phyloP scores from a whole-genome alignment of 2,888 invertebrate species.

The Gastrophysa polygoni region DNA sequence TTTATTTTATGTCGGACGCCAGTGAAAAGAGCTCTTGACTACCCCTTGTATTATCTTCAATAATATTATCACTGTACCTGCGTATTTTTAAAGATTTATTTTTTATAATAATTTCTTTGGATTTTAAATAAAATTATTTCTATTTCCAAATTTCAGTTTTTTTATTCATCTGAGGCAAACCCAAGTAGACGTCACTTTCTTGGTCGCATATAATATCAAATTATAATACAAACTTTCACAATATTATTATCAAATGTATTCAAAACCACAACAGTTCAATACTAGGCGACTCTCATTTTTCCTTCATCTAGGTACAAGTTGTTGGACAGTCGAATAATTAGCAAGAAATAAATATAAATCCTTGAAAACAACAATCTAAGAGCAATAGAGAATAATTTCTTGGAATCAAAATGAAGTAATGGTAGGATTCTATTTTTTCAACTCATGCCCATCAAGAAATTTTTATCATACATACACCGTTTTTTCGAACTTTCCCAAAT shows the following conservation, averaged over 20 bases:
- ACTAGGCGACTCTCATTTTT: too few relatives aligned
- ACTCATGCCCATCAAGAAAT: neutral
- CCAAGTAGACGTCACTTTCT: neutral
- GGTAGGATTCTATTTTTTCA: neutral
- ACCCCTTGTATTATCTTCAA: neutral
- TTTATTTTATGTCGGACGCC: conserved; percentile 21
- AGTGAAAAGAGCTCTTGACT: conserved; percentile 17
- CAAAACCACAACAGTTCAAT: too few relatives aligned
- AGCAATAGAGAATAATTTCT: neutral
- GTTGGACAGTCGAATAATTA: neutral
- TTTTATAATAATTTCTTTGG: conserved; percentile 20
- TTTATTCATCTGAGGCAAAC: conserved; percentile 4
- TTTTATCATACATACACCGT: neutral
- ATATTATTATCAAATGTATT: too few relatives aligned
- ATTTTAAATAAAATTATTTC: conserved; percentile 18
- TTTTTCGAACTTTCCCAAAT: neutral
- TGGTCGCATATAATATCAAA: neutral
- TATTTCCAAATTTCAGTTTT: conserved; percentile 10
- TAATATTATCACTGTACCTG: conserved; percentile 23
- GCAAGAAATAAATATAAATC: too few relatives aligned
- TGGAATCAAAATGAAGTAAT: neutral
- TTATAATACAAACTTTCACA: too few relatives aligned
- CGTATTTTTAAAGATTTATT: conserved; percentile 23
- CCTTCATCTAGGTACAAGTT: neutral
- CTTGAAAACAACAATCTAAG: neutral